Evolutionary conservation across 2,797 vertebrate genomes (phyloP).

Genomic region (Megalops cyprinoides): DNA sequence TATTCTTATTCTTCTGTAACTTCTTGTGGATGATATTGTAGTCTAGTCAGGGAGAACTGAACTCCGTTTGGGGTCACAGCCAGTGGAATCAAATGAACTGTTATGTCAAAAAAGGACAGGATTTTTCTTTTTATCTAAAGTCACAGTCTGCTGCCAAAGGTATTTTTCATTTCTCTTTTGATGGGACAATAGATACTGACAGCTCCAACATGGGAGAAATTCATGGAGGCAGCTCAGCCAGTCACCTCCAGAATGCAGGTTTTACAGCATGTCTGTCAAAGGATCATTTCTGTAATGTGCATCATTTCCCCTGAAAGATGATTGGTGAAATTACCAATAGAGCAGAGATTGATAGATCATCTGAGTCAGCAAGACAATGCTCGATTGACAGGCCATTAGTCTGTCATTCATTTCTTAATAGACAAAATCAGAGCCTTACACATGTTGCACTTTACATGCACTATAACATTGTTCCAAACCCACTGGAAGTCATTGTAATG

Average conservation of each 20-base stretch:
- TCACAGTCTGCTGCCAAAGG: slow-evolving; percentile 1
- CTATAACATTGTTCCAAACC: not conserved
- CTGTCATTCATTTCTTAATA: too few species aligned
- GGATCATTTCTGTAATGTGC: not conserved
- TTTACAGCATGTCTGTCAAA: not conserved
- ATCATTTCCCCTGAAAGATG: too few species aligned
- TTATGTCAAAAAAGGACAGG: slow-evolving; percentile 1
- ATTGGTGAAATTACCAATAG: too few species aligned
- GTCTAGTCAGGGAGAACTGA: not conserved
- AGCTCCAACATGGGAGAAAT: slow-evolving; percentile 7
- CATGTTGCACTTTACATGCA: not conserved
- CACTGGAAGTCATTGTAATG: not conserved
- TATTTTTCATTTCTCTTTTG: not conserved
- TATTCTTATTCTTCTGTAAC: not conserved
- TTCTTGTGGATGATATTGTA: not conserved
- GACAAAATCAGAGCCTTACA: too few species aligned
- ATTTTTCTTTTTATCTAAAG: not conserved
- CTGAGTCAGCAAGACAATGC: too few species aligned
- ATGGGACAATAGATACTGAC: slow-evolving; percentile 9
- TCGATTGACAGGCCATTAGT: too few species aligned
- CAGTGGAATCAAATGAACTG: not conserved
- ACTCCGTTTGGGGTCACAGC: slow-evolving; percentile 7
- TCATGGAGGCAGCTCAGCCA: not conserved
- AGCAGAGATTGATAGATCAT: too few species aligned
- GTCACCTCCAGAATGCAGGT: not conserved